Evolutionary conservation across 2,888 invertebrate species (phyloP).

Genomic region (Arge pagana): DNA sequence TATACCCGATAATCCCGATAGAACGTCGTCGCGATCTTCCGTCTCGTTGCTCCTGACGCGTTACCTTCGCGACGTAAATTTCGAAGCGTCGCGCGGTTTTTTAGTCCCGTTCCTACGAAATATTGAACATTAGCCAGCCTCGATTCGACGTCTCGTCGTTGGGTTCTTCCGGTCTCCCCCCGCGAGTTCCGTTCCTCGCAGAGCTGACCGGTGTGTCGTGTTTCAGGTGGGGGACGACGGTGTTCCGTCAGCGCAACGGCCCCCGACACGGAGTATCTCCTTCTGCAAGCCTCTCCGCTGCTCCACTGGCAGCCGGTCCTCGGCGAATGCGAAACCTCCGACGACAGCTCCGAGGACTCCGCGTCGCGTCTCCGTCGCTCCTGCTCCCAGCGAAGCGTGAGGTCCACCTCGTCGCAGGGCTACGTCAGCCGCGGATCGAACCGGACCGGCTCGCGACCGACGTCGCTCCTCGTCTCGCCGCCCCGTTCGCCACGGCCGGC

Average conservation of each 20-base stretch:
- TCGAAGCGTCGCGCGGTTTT: too few relatives aligned
- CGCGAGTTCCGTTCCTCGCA: too few relatives aligned
- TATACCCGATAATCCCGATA: too few relatives aligned
- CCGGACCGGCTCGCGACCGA: slow-evolving; percentile 32
- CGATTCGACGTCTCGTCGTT: too few relatives aligned
- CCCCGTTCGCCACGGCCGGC: slow-evolving; percentile 49
- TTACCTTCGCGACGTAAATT: too few relatives aligned
- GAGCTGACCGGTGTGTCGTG: slow-evolving; percentile 14
- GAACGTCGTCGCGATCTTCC: too few relatives aligned
- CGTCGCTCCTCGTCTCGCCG: slow-evolving; percentile 47
- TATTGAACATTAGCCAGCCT: too few relatives aligned
- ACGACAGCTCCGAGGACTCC: slow-evolving; percentile 58
- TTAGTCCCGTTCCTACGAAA: too few relatives aligned
- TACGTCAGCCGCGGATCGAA: slow-evolving; percentile 24
- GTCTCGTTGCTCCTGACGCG: too few relatives aligned
- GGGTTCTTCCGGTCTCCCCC: too few relatives aligned
- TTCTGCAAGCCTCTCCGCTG: slow-evolving; percentile 62
- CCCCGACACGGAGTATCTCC: slow-evolving; percentile 62
- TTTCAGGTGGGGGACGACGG: slow-evolving; percentile 49
- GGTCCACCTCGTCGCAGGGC: slow-evolving; percentile 41
- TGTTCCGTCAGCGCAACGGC: slow-evolving; percentile 55
- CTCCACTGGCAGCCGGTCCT: slow-evolving; percentile 62
- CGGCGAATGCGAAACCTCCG: slow-evolving; percentile 56
- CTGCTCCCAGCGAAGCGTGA: slow-evolving; percentile 49
- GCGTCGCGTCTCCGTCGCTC: slow-evolving; percentile 44